phyloP scores from a whole-genome alignment of 2,113 vertebrate species.

The Poeciliopsis prolifica region DNA sequence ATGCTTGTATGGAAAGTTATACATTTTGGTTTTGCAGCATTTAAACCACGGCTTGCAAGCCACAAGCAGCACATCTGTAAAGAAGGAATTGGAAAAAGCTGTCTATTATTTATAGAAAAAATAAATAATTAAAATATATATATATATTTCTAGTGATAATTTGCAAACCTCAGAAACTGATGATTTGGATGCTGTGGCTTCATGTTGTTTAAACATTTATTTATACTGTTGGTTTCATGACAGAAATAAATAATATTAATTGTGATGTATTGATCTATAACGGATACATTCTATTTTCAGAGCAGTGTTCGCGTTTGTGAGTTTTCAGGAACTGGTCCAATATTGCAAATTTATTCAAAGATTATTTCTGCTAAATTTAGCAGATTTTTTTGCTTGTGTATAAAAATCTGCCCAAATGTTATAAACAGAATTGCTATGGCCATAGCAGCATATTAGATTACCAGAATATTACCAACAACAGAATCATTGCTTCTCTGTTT shows the following conservation, averaged over 20 bases:
- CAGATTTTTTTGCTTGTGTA: not conserved
- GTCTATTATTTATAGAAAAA: too few relatives aligned
- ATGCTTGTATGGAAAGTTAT: too few relatives aligned
- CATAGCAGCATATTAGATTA: not conserved
- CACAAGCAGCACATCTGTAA: too few relatives aligned
- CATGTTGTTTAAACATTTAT: not conserved
- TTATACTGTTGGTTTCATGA: too few relatives aligned
- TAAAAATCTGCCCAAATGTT: not conserved
- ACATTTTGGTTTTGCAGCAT: too few relatives aligned
- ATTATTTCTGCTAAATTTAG: too few relatives aligned
- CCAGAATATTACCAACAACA: not conserved
- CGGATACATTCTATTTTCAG: not conserved
- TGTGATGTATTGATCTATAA: not conserved
- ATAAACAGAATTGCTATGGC: not conserved
- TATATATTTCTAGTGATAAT: too few relatives aligned
- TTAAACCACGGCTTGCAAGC: too few relatives aligned
- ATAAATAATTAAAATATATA: too few relatives aligned
- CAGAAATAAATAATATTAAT: not conserved
- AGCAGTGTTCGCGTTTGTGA: not conserved
- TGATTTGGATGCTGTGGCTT: not conserved
- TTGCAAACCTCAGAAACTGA: not conserved
- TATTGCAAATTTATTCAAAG: not conserved
- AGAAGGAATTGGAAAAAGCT: too few relatives aligned
- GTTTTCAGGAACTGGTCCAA: too few relatives aligned
- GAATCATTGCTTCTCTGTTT: not conserved